Evolutionary conservation across 1,140 invertebrate species (phyloP), one percentile per base, ranked within the genome.

Genomic region (Drosophila gunungcola): DNA sequence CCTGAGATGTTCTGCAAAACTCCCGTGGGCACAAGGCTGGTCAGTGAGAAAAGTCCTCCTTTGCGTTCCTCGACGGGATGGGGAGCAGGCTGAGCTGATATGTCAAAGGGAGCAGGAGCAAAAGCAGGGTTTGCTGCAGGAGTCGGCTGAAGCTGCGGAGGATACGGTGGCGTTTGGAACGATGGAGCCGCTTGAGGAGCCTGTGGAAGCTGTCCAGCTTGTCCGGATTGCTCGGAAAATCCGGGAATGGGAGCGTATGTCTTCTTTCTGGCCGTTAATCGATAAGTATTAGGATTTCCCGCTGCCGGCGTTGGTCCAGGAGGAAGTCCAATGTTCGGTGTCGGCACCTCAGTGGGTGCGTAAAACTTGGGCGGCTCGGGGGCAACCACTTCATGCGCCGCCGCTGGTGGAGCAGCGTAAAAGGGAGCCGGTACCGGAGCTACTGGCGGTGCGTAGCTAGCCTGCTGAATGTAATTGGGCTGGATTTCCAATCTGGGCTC

Each of bases 241-340:
- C 94, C 94, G 3, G 94, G 94, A 83, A 94, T 93, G 69, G 93
- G 94, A 13, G 94, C 94, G 85, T 94, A 94, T 3, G 92, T 78
- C 91, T 94, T 94, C 86, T 94, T 94, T 60, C 92, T 94, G 0
- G 93, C 91, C 10, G 92, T 90, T 25, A 94, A 91, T 12, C 94
- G 91, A 90, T 93, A 94, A n/a, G 85, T 83, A 60, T 93, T 94
- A 13, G 88, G 83, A 27, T 57, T 60, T 36, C 83, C 75, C 72
- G 92, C 91, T 92, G 93, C 10, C 2, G 89, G 76, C 16, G 83
- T 79, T 32, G 69, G 46, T 2, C 49, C 29, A 4, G 57, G 9
- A 1, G 57, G 9, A 1, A 51, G 13, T 32, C 53, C 57, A 27
- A 60, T 46, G 36, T 46, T 73, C 41, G 78, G 3, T n/a, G 49